Evolutionary conservation across 2,113 vertebrate genomes (phyloP), one percentile per base, ranked within the genome.

Genomic region (Marcusenius ussheri): DNA sequence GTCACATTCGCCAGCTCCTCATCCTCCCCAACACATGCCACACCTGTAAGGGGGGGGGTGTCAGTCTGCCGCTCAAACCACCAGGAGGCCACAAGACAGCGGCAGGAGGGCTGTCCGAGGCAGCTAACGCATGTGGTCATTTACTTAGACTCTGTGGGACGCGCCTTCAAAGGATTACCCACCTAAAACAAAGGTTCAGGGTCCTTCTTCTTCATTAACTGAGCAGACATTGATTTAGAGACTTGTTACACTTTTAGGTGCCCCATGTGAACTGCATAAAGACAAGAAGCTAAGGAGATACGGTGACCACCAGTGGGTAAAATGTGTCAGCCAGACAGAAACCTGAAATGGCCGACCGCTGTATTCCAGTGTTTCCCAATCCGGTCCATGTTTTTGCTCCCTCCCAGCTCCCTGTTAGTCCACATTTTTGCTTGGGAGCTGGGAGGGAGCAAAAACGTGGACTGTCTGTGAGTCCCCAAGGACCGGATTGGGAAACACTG

Each of bases 1-100:
- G 89, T 90, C 4, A 96, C 88, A 35, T 95, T 93, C 0, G 93
- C 95, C 1, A 93, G 35, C 89, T 92, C 92, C 0, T 96, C 92
- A 58, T 94, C 91, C 47, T 95, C 94, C 0, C 95, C 94, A 77
- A 95, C 21, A 89, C 97, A 98, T 0, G 90, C 94, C 49, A 98
- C 93, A 90, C 85, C 97, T 98, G 91, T 10, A 93, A 93, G 88
- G 62, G 74, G 47, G 27, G 8, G 6, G 3, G 35, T 1, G 10
- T 80, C 74, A 42, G 35, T 15, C 74, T 80, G 7, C 6, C 5
- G 5, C 35, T 80, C 15, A 80, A 80, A 19, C 31, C 74, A 35
- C 1, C 39, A 45, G 5, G 35, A 83, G 31, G 31, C 35, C 39
- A 24, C 80, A 8, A 62, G 24, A n/a, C 24, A 27, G 58, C 1